Evolutionary conservation across 2,888 invertebrate species (phyloP), one percentile per base, ranked within the genome.

Genomic region (Spisula subtruncata): DNA sequence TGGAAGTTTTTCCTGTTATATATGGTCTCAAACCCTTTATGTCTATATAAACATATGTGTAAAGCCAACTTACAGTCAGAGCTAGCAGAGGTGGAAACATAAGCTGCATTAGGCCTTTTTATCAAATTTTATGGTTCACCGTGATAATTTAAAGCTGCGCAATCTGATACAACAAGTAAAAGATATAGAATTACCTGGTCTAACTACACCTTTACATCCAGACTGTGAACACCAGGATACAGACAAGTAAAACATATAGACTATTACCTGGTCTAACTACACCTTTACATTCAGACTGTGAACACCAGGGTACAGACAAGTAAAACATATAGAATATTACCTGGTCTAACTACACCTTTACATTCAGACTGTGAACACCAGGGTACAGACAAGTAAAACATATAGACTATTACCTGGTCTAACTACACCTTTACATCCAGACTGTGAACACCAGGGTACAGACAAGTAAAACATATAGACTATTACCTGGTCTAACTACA

Each of bases 271-370:
- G 99, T 96, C 99, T 99, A 0, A 99, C 98, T 8, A 99, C 97
- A 0, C 98, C 98, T 79, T 97, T 97, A 95, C 98, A 98, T 10
- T 94, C 94, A 1, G 97, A 97, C 48, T 94, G 91, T 1, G 97
- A 97, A 96, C 99, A 99, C 75, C 97, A 98, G 16, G 99, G 99
- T 89, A 99, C 97, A 16, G 83, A 16, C 51, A 51, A 51, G 51
- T 16, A 51, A 51, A 51, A 51, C 16, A 51, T 48, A 48, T 16
- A 51, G 51, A 16, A 16, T 16, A 48, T 20, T 75, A 97, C 97
- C 96, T 91, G 99, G 99, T 96, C 99, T 99, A 0, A 99, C 98
- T 8, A 99, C 97, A 0, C 98, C 98, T 79, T 97, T 97, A 95
- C 98, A 98, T 10, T 94, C 94, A 1, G 97, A 97, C 48, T 94